Evolutionary conservation across 2,888 invertebrate genomes (phyloP), one percentile per base, ranked within the genome.

Genomic region (Rhingia rostrata): DNA sequence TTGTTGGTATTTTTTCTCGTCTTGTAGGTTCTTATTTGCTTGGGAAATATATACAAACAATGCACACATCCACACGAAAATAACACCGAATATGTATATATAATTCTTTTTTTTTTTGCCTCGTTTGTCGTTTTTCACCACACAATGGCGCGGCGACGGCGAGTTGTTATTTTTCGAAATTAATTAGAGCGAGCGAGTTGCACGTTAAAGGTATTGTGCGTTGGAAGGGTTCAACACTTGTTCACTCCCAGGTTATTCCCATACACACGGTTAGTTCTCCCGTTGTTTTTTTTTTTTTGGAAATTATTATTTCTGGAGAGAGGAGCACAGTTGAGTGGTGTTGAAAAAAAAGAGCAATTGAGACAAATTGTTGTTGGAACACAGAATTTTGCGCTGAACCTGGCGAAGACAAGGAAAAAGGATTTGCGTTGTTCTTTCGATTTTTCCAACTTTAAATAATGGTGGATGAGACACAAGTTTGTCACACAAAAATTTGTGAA

Each of bases 161-260:
- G 61, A 54, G 58, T 83, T 83, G 78, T 83, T 83, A 78, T 83
- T 83, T 63, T 83, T 83, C 73, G 72, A 63, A 69, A 51, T 78
- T 41, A 58, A 73, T 83, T 37, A 67, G 78, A 67, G 61, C 33
- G 54, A 83, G 14, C 14, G 43, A 58, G 49, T 33, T 35, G n/a
- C 51, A 58, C 9, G 32, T 61, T 12, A 72, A 35, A 14, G 10
- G 14, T 37, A 14, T 43, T 51, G 14, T 41, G 33, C 6, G 41
- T 56, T 63, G 35, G 63, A 83, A 58, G 56, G 63, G 73, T 63
- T 12, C 67, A 35, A 61, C 35, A 37, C 37, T 41, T 64, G 51
- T 45, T 35, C 7, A 32, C 30, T 63, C 54, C 63, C 69, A 78
- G 54, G 53, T 39, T 51, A n/a, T n/a, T 7, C 49, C 30, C 9